These are phyloP conservation scores for Rhagophthalmus giganteus DNA, from an alignment of 2,888 invertebrate species.

Conservation along the genomic window DNA sequence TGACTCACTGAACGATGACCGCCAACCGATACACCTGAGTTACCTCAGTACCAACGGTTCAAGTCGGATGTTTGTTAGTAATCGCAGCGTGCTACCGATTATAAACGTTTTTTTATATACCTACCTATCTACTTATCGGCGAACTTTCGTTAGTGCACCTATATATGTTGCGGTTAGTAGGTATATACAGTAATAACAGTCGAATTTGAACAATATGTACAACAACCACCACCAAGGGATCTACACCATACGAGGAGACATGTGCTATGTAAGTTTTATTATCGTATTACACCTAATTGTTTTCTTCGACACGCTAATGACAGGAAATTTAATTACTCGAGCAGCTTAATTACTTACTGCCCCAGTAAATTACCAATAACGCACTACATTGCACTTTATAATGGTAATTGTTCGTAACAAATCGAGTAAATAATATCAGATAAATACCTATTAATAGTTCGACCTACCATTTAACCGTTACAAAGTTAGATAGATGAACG, in stretches of 20 bases:
- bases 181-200: too few relatives aligned
- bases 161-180: constrained; percentile 25
- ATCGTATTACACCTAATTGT: not conserved
- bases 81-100: constrained; percentile 12
- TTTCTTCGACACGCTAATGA: not conserved
- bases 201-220: constrained; percentile 43
- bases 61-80: not conserved
- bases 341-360: constrained; percentile 1
- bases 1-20: constrained; percentile 27
- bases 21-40: constrained; percentile 17
- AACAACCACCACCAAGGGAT: constrained; percentile 43
- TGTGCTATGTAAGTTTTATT: constrained; percentile 47
- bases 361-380: too few relatives aligned
- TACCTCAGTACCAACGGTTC: constrained; percentile 6
- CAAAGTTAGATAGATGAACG: too few relatives aligned
- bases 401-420: too few relatives aligned
- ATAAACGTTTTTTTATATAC: too few relatives aligned
- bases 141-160: too few relatives aligned
- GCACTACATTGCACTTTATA: not conserved
- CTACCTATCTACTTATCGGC: too few relatives aligned
- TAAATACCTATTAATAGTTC: too few relatives aligned
- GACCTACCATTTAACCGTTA: too few relatives aligned
- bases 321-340: constrained; percentile 11
- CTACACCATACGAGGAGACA: constrained; percentile 41
- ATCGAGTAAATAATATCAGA: too few relatives aligned